Evolutionary conservation across 2,113 vertebrate species (phyloP), one percentile per base, ranked within the genome.

Genomic region (Clarias macrocephalus): DNA sequence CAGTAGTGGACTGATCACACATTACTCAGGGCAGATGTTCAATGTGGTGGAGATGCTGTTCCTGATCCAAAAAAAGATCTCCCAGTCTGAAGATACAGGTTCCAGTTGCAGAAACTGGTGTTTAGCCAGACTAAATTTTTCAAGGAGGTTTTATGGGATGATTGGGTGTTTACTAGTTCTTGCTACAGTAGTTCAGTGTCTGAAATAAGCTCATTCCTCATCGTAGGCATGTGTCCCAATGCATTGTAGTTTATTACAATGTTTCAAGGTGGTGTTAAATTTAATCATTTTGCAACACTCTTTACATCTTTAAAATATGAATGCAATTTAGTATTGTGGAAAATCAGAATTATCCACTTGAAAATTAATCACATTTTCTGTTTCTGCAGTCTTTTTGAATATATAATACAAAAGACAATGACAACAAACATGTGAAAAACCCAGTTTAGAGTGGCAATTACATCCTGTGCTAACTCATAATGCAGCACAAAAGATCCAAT

Each of bases 281-380:
- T 85, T 57, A 89, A 84, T 80, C 79, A 66, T 56, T 70, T 85
- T 80, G 77, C 88, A 88, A 85, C 28, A 28, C 33, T 76, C 70
- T 52, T 59, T 84, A 83, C 82, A 85, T 79, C 60, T 86, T n/a
- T 52, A 85, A 81, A 25, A 85, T 83, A 65, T 23, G 72, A 85
- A 85, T 88, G 70, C 37, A 66, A 83, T 88, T 68, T 65, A 83
- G n/a, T n/a, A n/a, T n/a, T n/a, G 72, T 70, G 72, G 59, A 73
- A 83, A 88, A 88, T 88, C 65, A 86, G 83, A 89, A 88, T 89
- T 88, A 89, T 88, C 80, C 89, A 80, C 73, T 88, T 80, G 85
- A 85, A 73, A 89, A 85, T 89, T 59, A 80, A 86, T 82, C 80
- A 80, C 79, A 88, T 85, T 80, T 68, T 68, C 63, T 80, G 63